Conservation (phyloP, 2,113 vertebrate genomes). For the Podarcis cretensis region DNA sequence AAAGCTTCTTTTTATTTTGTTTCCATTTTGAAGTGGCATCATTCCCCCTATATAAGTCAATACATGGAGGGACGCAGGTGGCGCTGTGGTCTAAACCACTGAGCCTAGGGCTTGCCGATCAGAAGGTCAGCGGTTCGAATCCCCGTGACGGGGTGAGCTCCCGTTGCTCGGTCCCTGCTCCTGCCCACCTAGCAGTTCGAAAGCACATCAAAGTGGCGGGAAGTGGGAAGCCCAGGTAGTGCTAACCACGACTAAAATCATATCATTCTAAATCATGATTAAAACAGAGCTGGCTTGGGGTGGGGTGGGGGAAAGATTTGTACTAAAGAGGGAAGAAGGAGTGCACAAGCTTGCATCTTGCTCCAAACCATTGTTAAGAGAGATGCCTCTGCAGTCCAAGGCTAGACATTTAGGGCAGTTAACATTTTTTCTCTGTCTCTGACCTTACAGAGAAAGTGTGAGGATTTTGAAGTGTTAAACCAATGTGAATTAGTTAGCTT, state of each 20-base stretch:
- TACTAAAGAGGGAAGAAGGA: background rate
- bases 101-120: no score
- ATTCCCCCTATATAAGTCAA: background rate
- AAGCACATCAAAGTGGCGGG: no score
- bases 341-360: no score
- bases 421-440: background rate
- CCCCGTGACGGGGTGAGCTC: no score
- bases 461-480: constrained; percentile 25
- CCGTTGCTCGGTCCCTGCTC: no score
- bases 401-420: background rate
- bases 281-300: background rate
- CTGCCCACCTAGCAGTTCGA: no score
- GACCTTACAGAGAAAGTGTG: background rate
- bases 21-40: background rate
- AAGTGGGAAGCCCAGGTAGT: background rate
- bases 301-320: background rate
- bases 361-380: no score
- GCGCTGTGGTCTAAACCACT: no score
- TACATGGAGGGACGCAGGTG: background rate
- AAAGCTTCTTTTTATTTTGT: constrained; percentile 18
- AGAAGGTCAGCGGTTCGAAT: no score
- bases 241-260: background rate
- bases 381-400: background rate
- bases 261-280: background rate
- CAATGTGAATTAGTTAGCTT: background rate